These are phyloP conservation scores for Caenorhabditis zanzibari DNA, from an alignment of 2,888 invertebrate species.

Conservation along the genomic window DNA sequence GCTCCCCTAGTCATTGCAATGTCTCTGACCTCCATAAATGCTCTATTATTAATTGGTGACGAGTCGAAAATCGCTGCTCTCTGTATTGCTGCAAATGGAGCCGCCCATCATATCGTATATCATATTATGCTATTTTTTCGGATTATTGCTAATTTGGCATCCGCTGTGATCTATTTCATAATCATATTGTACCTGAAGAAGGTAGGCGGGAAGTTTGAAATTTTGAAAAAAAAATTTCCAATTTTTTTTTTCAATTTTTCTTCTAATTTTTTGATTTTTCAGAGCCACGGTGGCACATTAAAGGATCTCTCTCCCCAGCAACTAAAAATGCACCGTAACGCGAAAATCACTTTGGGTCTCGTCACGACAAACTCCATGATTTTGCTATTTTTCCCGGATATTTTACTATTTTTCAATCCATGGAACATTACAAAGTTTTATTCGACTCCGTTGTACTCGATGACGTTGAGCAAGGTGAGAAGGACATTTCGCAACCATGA, in stretches of 20 bases:
- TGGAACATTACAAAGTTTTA: conserved; percentile 63
- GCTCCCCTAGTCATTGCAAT: conserved; percentile 43
- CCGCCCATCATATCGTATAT: conserved; percentile 69
- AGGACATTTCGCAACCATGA: background rate
- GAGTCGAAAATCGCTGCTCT: conserved; percentile 43
- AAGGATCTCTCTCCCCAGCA: conserved; percentile 57
- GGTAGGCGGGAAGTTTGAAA: conserved; percentile 4
- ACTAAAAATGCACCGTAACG: conserved; percentile 66
- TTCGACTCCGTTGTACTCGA: conserved; percentile 68
- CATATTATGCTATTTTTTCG: conserved; percentile 66
- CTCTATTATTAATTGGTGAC: conserved; percentile 44
- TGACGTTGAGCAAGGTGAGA: conserved; percentile 70
- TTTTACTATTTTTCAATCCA: conserved; percentile 67
- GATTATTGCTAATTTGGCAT: conserved; percentile 66
- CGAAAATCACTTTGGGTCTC: conserved; percentile 67
- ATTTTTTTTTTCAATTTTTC: too few relatives aligned
- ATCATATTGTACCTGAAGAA: conserved; percentile 65
- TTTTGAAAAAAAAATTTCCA: background rate
- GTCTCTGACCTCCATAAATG: conserved; percentile 51
- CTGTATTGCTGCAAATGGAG: conserved; percentile 70
- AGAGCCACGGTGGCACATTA: conserved; percentile 52
- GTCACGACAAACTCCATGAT: conserved; percentile 68
- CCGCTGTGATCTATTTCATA: conserved; percentile 62
- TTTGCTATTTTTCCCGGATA: conserved; percentile 66
- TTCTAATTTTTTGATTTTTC: background rate